Evolutionary conservation across 2,113 vertebrate species (phyloP), one percentile per base, ranked within the genome.

Genomic region (Montifringilla adamsi): DNA sequence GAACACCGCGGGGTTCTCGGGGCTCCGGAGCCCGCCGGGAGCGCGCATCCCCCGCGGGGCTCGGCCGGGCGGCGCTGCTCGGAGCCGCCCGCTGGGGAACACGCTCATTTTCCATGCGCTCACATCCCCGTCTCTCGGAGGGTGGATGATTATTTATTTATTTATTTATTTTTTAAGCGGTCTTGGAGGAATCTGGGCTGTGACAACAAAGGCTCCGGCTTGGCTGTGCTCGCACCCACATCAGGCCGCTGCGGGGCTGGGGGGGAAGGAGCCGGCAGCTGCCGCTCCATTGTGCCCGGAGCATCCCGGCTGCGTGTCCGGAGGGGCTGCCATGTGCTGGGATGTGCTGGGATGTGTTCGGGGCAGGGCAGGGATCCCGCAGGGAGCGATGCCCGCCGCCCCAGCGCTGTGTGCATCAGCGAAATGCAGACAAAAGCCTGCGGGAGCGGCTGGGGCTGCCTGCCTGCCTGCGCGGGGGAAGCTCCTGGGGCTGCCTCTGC

Each of bases 131-230:
- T 39, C 88, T 92, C 72, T 83, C 1, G 26, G 16, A 76, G 88
- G 83, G 33, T 58, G 85, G 69, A 20, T 41, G 11, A 13, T 41
- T 41, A 86, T 78, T 74, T 67, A 37, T 37, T 59, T 77, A 6
- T 16, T 77, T 73, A 50, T 72, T 39, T 70, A 39, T 87, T 87
- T 75, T 56, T 55, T 55, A 4, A 31, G 53, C 53, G 53, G 88
- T 91, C 62, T 94, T 37, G 79, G 15, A 94, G 64, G 94, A 94
- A 94, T 94, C 77, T 13, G 41, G 73, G 94, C 87, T 66, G 33
- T 87, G 89, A 87, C 77, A 97, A 96, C 96, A 96, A 97, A 97
- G 94, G 16, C 89, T 81, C 39, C 9, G 49, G 69, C 83, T 83
- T 41, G 73, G 90, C 89, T 6, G 24, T 6, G 94, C 80, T 72